These are phyloP conservation scores for Lycopodina hypogea DNA, from an alignment of 37 sponge, comb jelly and placozoan genomes.

Conservation along the genomic window DNA sequence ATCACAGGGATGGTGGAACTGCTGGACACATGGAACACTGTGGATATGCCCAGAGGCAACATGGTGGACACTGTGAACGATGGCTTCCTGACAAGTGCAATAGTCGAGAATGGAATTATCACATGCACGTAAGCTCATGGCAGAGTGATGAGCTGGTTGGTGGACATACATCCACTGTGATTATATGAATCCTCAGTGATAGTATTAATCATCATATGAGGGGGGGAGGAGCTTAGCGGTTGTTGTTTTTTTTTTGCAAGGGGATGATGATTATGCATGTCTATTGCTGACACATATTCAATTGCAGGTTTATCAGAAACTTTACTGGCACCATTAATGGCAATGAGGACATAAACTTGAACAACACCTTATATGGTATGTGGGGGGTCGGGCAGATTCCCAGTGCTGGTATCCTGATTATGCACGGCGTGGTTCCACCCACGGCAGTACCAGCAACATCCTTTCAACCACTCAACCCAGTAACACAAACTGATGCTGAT, in stretches of 20 bases:
- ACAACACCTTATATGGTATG: not conserved
- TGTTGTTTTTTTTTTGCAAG: no score
- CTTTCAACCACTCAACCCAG: not conserved
- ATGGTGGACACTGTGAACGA: not conserved
- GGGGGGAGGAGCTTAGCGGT: no score
- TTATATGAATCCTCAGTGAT: no score
- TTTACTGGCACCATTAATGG: not conserved
- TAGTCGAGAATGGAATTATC: not conserved
- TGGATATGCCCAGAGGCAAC: not conserved
- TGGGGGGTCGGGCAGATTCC: not conserved
- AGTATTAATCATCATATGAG: no score
- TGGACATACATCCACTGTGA: no score
- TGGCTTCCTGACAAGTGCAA: not conserved
- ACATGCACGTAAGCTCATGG: not conserved
- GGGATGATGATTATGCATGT: no score
- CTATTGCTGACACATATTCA: no score
- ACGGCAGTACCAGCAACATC: not conserved
- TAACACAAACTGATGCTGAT: not conserved
- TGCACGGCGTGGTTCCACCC: not conserved
- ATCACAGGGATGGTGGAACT: not conserved
- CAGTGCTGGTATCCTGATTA: not conserved
- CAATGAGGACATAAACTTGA: not conserved
- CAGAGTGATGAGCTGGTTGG: not conserved
- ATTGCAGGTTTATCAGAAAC: not conserved
- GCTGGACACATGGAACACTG: slow-evolving; percentile 28